Base-by-base conservation (phyloP, 2,888 invertebrate species). In the Schizotus pectinicornis region DNA sequence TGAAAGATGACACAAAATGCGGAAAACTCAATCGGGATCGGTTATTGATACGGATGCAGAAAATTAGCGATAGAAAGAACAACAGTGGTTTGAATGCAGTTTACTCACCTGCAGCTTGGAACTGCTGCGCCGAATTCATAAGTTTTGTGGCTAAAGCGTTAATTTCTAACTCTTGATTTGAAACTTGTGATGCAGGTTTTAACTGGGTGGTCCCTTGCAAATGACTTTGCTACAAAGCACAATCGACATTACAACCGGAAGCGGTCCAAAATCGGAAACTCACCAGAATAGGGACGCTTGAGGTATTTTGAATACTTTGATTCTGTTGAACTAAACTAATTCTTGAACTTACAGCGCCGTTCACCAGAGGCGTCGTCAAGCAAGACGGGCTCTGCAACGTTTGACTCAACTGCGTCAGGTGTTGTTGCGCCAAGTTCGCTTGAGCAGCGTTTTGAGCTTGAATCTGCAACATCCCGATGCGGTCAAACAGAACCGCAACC, bases 71-170 rank as follows among this genome's bases (percentile, higher is more conserved):
- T 22, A 22, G 22, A 22, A 22, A 22, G 3, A 22, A 22, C 22
- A 22, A 22, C 22, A 22, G 22, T 22, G 22, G 22, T 22, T 22
- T 22, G 22, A 22, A 22, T 22, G 22, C 5, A 2, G 22, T 22
- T n/a, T 37, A 65, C 62, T 67, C 69, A 83, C 83, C 83, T 80
- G 81, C 83, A 66, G 86, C 86, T 74, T 90, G 90, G 77, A 90
- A 91, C 75, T 91, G 90, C 77, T 91, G 90, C 37, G 90, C 90
- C 6, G 90, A 90, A 75, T 91, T 90, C 89, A 90, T 90, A 35
- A 92, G 85, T 75, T 90, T 90, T 62, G 88, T 90, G 61, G 90
- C 89, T 67, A 92, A 84, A 46, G 91, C 91, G 75, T 86, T 91
- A 68, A 91, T 90, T 55, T 89, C 89, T 32, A 88, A 84, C 71